Evolutionary conservation across 1,140 invertebrate species (phyloP), one percentile per base, ranked within the genome.

Genomic region (Penaeus japonicus): DNA sequence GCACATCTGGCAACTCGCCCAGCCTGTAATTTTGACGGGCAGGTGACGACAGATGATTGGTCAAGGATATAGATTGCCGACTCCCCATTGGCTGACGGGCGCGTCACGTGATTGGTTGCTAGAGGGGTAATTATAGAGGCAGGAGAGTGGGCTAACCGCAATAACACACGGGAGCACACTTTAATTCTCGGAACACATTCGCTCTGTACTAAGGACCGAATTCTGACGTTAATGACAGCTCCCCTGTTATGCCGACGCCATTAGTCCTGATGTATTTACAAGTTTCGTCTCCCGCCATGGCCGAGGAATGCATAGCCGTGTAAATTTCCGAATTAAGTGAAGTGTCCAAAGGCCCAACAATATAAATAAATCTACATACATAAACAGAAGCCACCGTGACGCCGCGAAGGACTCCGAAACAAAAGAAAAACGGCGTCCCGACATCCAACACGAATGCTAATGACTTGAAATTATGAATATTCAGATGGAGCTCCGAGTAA

Each of bases 41-140:
- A 47, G 57, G 83, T 84, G 83, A 84, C 62, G 83, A 84, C 32
- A 84, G 83, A 54, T 73, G 83, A 84, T 84, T 84, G 83, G 83
- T 54, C 27, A 53, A 55, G 35, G 65, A 73, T 65, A 75, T 4
- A 2, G 83, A 84, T 65, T 24, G 62, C 62, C 39, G 39, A 39
- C 55, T 75, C 54, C 22, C 39, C 27, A 84, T 84, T 73, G 83
- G 65, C 27, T 24, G 39, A 10, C 62, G 10, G 17, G 22, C 35
- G 22, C 35, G 83, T 18, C 24, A 10, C 70, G n/a, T 54, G 62
- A 84, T 84, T 84, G 62, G 83, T 15, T 18, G 35, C 62, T 59
- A n/a, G n/a, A n/a, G 32, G 35, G 62, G 59, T 84, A 84, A 84
- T 84, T 75, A 84, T 32, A 75, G 65, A 70, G 65, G 32, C 20